Percentiles rank a stretch among this genome's conserved stretches.
Evolutionary conservation across 2,888 invertebrate genomes (phyloP).

Genomic region (Kryphioiulus occultus): DNA sequence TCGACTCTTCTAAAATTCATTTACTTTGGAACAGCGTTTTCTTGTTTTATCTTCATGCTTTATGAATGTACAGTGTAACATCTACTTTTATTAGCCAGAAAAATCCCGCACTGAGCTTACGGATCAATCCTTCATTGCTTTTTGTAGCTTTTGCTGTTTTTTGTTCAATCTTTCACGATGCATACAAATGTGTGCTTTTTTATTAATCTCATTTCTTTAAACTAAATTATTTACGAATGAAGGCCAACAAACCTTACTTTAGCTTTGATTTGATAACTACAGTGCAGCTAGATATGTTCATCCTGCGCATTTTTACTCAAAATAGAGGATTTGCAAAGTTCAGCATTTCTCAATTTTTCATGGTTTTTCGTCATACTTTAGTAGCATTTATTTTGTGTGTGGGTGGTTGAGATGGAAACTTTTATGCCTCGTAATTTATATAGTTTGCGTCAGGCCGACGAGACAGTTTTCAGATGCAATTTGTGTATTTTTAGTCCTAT

Average conservation of each 20-base stretch:
- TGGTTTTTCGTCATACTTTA: not conserved
- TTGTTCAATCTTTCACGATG: not conserved
- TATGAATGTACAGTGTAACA: not conserved
- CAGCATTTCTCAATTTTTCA: conserved; percentile 16
- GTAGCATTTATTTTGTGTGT: not conserved
- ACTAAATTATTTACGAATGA: not conserved
- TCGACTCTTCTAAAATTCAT: not conserved
- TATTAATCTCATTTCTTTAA: not conserved
- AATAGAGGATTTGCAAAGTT: not conserved
- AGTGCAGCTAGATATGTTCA: not conserved
- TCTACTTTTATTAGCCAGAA: not conserved
- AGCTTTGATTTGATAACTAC: not conserved
- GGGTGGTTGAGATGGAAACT: not conserved
- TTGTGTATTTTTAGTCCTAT: not conserved
- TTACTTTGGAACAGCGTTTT: not conserved
- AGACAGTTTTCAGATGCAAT: not conserved
- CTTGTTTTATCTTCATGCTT: not conserved
- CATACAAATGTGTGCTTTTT: not conserved
- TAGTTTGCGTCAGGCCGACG: not conserved
- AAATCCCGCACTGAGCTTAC: not conserved
- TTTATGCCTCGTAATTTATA: not conserved
- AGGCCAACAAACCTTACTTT: not conserved
- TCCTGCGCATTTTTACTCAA: not conserved
- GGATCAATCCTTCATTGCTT: not conserved
- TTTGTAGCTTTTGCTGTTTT: not conserved